Evolutionary conservation across 2,113 vertebrate species (phyloP).

Genomic region (Oenanthe oenanthe): DNA sequence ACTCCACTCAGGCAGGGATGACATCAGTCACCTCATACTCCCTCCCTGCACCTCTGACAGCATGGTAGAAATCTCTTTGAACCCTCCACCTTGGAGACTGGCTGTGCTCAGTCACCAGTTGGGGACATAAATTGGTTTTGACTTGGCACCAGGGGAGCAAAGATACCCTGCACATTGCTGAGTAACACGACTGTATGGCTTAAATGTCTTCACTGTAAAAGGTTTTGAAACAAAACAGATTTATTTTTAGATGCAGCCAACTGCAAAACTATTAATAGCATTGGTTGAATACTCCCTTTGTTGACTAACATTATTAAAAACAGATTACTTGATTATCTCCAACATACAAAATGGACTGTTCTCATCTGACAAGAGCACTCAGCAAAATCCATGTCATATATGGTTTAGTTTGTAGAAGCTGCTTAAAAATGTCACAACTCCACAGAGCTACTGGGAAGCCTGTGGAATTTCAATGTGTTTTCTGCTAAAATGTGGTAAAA

Average conservation of each 20-base stretch:
- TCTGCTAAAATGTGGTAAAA: neutral
- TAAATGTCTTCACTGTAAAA: constrained; percentile 13
- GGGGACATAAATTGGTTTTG: neutral
- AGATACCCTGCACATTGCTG: neutral
- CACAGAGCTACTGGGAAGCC: neutral
- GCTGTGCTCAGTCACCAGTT: neutral
- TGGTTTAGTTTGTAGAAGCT: neutral
- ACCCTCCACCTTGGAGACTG: neutral
- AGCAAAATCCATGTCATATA: neutral
- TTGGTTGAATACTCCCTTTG: neutral
- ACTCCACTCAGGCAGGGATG: constrained; percentile 11
- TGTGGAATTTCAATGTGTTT: neutral
- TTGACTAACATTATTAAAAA: constrained; percentile 22
- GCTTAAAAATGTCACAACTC: neutral
- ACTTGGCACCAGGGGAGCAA: neutral
- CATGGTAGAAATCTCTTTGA: neutral
- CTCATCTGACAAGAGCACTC: neutral
- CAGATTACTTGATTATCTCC: constrained; percentile 22
- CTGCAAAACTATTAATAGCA: constrained; percentile 4
- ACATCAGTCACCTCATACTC: neutral
- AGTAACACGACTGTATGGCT: neutral
- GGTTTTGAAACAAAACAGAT: constrained; percentile 24
- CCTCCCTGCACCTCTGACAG: neutral
- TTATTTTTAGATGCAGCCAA: constrained; percentile 24
- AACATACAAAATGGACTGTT: neutral